Conservation (phyloP, 2,888 invertebrate species). For the Dolichopus griseipennis region DNA sequence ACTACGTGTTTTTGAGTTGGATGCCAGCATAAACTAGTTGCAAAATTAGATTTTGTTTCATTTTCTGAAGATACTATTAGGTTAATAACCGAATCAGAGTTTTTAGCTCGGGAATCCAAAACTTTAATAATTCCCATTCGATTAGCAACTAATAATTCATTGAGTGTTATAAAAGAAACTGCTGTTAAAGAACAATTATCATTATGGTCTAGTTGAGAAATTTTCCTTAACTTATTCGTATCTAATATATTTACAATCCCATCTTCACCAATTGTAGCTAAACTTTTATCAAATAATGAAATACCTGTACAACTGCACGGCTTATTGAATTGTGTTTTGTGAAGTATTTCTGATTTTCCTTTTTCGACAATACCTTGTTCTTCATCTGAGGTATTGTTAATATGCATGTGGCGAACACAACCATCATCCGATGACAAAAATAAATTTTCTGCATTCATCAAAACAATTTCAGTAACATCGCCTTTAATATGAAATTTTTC, state of each 20-base stretch:
- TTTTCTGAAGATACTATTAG: slow-evolving; percentile 69
- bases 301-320: slow-evolving; percentile 67
- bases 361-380: slow-evolving; percentile 50
- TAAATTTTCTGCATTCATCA: slow-evolving; percentile 57
- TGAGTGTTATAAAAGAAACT: slow-evolving; percentile 62
- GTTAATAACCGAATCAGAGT: slow-evolving; percentile 16
- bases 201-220: slow-evolving; percentile 52
- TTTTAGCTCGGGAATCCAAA: slow-evolving; percentile 67
- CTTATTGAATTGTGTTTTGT: slow-evolving; percentile 50
- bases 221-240: slow-evolving; percentile 43
- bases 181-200: slow-evolving; percentile 76
- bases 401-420: neutral
- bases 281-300: slow-evolving; percentile 65
- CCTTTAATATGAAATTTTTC: slow-evolving; percentile 55
- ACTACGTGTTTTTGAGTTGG: slow-evolving; percentile 81
- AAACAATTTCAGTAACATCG: slow-evolving; percentile 74
- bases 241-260: slow-evolving; percentile 53
- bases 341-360: slow-evolving; percentile 58
- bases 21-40: slow-evolving; percentile 69
- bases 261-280: slow-evolving; percentile 79
- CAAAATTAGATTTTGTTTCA: slow-evolving; percentile 48
- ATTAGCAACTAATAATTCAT: slow-evolving; percentile 71
- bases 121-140: slow-evolving; percentile 83
- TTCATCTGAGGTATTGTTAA: slow-evolving; percentile 25
- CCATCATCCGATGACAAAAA: slow-evolving; percentile 61